phyloP scores from a whole-genome alignment of 2,797 vertebrate genomes.

The Phaenicophaeus curvirostris region DNA sequence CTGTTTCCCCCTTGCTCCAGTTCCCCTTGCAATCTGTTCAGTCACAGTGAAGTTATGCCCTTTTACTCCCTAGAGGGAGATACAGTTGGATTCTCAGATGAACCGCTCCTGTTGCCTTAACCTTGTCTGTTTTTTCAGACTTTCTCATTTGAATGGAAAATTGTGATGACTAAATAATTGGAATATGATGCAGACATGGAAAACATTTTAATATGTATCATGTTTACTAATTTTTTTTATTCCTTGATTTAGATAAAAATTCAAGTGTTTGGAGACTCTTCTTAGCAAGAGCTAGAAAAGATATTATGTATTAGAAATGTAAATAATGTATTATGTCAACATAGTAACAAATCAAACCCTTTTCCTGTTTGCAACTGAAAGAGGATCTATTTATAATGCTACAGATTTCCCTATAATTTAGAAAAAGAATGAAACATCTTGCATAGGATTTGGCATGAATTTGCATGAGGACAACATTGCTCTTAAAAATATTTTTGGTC shows the following conservation, averaged over 20 bases:
- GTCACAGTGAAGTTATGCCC: neutral
- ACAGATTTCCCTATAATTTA: constrained; percentile 21
- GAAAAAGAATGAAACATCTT: neutral
- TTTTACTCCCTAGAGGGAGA: neutral
- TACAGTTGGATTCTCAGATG: neutral
- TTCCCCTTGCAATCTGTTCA: neutral
- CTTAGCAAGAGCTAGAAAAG: neutral
- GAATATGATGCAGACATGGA: neutral
- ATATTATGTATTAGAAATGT: neutral
- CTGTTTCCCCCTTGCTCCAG: neutral
- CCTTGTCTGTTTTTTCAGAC: neutral
- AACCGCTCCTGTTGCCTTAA: accelerated
- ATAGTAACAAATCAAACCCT: constrained; percentile 18
- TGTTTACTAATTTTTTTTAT: neutral
- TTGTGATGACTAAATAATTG: neutral
- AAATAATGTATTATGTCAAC: constrained; percentile 27
- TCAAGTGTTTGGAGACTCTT: neutral
- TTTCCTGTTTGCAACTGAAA: constrained; percentile 19
- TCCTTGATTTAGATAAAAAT: neutral
- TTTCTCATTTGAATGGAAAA: neutral
- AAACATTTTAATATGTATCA: neutral
- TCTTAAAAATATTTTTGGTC: neutral
- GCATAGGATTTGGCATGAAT: neutral
- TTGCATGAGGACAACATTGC: neutral
- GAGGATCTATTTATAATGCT: constrained; percentile 9